phyloP scores from a whole-genome alignment of 2,797 vertebrate species.

The Syndactyla subalaris region DNA sequence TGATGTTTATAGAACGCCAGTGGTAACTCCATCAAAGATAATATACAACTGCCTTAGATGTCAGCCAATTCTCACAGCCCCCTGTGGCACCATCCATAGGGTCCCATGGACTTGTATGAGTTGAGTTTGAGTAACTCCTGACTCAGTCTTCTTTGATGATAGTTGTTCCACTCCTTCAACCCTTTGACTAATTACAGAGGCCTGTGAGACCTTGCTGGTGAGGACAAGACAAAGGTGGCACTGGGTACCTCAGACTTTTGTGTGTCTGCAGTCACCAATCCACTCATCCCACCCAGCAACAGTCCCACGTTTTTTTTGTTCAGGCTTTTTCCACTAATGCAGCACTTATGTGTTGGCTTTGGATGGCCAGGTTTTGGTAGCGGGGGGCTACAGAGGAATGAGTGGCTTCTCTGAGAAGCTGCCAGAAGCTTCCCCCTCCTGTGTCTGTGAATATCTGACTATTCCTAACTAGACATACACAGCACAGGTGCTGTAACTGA shows the following conservation, averaged over 20 bases:
- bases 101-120: background rate
- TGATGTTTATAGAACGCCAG: background rate
- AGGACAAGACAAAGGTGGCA: background rate
- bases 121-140: background rate
- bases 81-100: background rate
- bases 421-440: background rate
- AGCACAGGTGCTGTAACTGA: background rate
- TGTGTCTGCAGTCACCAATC: background rate
- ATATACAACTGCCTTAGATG: background rate
- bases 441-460: background rate
- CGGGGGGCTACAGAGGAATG: background rate
- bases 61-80: background rate
- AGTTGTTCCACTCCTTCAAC: background rate
- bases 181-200: background rate
- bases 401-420: background rate
- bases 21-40: background rate
- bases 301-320: background rate
- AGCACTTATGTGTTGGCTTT: background rate
- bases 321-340: background rate
- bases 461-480: background rate
- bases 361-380: rapidly evolving
- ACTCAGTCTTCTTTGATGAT: background rate
- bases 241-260: background rate
- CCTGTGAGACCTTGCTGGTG: background rate
- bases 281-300: background rate